Percentiles rank a stretch among this genome's conserved stretches.
phyloP scores from a whole-genome alignment of 2,888 invertebrate genomes.

The Cryptocephalus moraei region DNA sequence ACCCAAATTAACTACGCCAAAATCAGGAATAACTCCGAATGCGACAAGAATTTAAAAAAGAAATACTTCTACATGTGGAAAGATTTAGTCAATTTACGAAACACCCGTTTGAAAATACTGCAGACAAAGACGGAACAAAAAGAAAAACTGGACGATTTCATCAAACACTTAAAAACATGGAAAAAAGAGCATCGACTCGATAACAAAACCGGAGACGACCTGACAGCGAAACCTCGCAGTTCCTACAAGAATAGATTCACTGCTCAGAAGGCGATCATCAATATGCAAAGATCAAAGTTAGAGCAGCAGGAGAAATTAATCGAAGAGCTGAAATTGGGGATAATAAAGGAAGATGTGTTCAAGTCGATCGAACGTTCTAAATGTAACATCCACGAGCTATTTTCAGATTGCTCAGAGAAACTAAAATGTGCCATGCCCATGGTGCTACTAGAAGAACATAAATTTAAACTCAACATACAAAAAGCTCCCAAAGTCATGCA shows the following conservation, averaged over 20 bases:
- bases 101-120: slow-evolving; percentile 8
- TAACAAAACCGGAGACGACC: background rate
- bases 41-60: background rate
- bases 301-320: slow-evolving; percentile 64
- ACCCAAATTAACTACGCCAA: background rate
- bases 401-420: slow-evolving; percentile 31
- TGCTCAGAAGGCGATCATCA: slow-evolving; percentile 63
- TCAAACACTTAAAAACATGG: slow-evolving; percentile 20
- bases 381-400: slow-evolving; percentile 44
- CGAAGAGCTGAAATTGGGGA: slow-evolving; percentile 59
- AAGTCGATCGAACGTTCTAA: slow-evolving; percentile 48
- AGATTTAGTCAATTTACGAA: slow-evolving; percentile 10
- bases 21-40: background rate
- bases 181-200: slow-evolving; percentile 7
- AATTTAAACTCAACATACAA: slow-evolving; percentile 39
- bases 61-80: slow-evolving; percentile 23
- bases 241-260: slow-evolving; percentile 41
- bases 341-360: slow-evolving; percentile 53
- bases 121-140: slow-evolving; percentile 13
- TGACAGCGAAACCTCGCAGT: slow-evolving; percentile 2
- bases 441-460: slow-evolving; percentile 36
- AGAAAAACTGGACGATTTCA: slow-evolving; percentile 25
- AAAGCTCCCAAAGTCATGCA: slow-evolving; percentile 59
- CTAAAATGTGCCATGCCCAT: slow-evolving; percentile 42
- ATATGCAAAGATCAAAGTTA: slow-evolving; percentile 58